These are phyloP conservation scores for Dolichallabes microphthalmus DNA, from an alignment of 2,113 vertebrate genomes.

Conservation along the genomic window DNA sequence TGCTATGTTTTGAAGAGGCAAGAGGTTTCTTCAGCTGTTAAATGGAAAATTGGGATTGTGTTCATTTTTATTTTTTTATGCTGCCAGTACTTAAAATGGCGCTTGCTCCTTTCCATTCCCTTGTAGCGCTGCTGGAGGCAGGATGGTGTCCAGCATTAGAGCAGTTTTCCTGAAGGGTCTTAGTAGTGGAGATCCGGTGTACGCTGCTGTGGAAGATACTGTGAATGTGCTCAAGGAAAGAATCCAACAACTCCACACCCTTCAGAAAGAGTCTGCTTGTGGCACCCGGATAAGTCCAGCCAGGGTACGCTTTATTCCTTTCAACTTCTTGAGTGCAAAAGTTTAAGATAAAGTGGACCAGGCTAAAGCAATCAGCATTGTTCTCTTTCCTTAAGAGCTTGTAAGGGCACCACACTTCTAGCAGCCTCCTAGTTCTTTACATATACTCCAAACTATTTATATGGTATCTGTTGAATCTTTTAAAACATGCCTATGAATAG, in stretches of 20 bases:
- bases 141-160: constrained; percentile 82
- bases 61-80: not conserved
- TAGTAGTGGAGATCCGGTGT: constrained; percentile 76
- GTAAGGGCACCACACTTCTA: not conserved
- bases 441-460: not conserved
- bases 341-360: not conserved
- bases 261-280: constrained; percentile 63
- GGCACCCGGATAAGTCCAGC: constrained; percentile 85
- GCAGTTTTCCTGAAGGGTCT: constrained; percentile 82
- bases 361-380: not conserved
- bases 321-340: not conserved
- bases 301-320: constrained; percentile 69
- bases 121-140: constrained; percentile 79
- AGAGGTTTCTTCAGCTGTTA: not conserved
- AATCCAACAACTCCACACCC: constrained; percentile 79
- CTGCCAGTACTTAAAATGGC: not conserved
- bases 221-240: constrained; percentile 78
- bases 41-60: not conserved
- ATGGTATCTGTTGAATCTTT: not conserved
- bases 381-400: not conserved
- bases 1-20: not conserved
- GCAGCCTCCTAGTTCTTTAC: not conserved
- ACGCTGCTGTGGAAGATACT: constrained; percentile 75
- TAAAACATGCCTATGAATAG: not conserved
- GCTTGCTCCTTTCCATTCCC: not conserved